Evolutionary conservation across 2,113 vertebrate species (phyloP), one percentile per base, ranked within the genome.

Genomic region (Eurypyga helias): DNA sequence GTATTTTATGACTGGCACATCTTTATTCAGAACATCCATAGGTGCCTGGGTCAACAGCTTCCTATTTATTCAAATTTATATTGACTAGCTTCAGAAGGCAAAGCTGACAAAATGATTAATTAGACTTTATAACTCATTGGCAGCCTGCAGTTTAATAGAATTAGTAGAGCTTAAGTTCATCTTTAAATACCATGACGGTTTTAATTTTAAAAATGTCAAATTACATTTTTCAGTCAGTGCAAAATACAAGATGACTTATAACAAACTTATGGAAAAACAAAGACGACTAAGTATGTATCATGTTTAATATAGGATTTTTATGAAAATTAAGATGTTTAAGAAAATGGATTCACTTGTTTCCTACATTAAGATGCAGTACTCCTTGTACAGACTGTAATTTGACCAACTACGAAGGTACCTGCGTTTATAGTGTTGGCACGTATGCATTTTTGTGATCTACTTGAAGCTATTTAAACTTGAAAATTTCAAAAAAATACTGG

Each of bases 61-160:
- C 95, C 90, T 97, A 98, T 98, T 98, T 98, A 98, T 98, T 98
- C 95, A 98, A 98, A 98, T 98, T 96, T 97, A 95, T 97, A 97
- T 98, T 98, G 96, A 98, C 96, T 97, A 95, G 92, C 89, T 97
- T 97, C 93, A 96, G 97, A 97, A 98, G 97, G 95, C 93, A 97
- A 96, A 97, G 87, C 96, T 98, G 98, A 98, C 98, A 98, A 97
- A 97, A 98, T 98, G 98, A 98, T 98, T 98, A 98, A 98, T 98
- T 98, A 98, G 95, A 84, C 85, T 96, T 96, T 97, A 93, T 98
- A 97, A 96, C 95, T 98, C 98, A 97, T 98, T 98, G 97, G 90
- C 96, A 98, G 85, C 83, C 91, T 97, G 52, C 75, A 97, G 96
- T 97, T 98, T 98, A 98, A 98, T 98, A 94, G 91, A 98, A 98